phyloP scores from a whole-genome alignment of 2,888 invertebrate species.

The Fissipunctia ypsillon region DNA sequence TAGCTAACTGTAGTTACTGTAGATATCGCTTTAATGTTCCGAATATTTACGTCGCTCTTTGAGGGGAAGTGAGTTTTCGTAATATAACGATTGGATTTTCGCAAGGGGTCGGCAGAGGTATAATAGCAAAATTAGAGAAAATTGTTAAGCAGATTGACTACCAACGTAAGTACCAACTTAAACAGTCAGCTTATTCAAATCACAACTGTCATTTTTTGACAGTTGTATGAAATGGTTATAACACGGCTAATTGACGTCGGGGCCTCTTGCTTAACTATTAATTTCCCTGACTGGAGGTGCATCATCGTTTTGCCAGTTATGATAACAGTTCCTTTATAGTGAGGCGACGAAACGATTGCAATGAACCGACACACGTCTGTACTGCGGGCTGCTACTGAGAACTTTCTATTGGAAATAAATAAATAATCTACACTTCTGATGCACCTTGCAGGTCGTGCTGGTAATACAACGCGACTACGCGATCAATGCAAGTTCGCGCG shows the following conservation, averaged over 20 bases:
- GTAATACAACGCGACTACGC: too few species aligned
- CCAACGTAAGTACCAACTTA: not conserved
- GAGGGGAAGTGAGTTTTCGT: conserved; percentile 11
- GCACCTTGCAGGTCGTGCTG: too few species aligned
- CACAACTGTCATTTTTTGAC: not conserved
- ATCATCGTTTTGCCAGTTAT: too few species aligned
- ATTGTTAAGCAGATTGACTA: not conserved
- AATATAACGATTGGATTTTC: conserved; percentile 4
- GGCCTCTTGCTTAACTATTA: too few species aligned
- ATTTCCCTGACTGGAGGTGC: too few species aligned
- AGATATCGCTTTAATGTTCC: conserved; percentile 49
- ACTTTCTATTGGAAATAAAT: not conserved
- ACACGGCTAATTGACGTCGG: not conserved
- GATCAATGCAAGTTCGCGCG: too few species aligned
- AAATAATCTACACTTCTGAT: too few species aligned
- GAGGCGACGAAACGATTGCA: not conserved
- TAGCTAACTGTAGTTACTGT: conserved; percentile 51
- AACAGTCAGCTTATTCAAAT: not conserved
- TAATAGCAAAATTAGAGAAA: not conserved
- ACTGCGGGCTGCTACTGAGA: too few species aligned
- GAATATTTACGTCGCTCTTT: conserved; percentile 45
- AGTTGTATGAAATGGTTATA: not conserved
- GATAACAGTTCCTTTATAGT: too few species aligned
- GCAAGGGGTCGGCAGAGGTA: not conserved
- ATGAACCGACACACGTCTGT: not conserved